A percentile compares a stretch with the other conserved stretches of the same genome.
Conservation (phyloP, 2,113 vertebrate species). For the Pituophis catenifer region DNA sequence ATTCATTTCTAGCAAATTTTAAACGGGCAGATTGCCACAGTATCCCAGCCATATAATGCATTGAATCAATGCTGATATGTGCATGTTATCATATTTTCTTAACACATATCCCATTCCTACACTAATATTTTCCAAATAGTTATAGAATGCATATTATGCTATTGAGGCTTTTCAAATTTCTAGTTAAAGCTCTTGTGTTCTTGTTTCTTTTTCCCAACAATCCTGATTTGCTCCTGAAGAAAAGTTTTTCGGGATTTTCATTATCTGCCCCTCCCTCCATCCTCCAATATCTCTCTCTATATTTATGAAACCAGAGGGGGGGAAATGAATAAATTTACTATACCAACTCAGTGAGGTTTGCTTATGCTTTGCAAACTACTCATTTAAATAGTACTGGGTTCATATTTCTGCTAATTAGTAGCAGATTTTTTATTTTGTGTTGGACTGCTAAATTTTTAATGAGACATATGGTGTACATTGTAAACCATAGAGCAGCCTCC, state of each 20-base stretch:
- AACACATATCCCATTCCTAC: not conserved
- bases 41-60: not conserved
- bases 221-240: not conserved
- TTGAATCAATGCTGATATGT: not conserved
- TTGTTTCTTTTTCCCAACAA: not conserved
- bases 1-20: conserved; percentile 20
- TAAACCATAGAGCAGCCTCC: not conserved
- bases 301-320: not conserved
- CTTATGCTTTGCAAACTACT: not conserved
- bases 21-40: not conserved
- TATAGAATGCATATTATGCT: not conserved
- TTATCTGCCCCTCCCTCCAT: not conserved
- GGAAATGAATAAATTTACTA: not conserved
- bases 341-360: not conserved
- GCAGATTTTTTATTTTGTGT: not conserved
- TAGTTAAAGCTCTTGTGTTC: not conserved
- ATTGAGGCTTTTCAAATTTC: not conserved
- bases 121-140: not conserved
- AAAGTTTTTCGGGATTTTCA: not conserved
- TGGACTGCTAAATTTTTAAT: not conserved
- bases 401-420: not conserved
- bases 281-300: not conserved
- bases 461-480: not conserved
- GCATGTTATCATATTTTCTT: not conserved
- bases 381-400: not conserved